phyloP scores from a whole-genome alignment of 2,797 vertebrate genomes.

The Leptoclinus maculatus region DNA sequence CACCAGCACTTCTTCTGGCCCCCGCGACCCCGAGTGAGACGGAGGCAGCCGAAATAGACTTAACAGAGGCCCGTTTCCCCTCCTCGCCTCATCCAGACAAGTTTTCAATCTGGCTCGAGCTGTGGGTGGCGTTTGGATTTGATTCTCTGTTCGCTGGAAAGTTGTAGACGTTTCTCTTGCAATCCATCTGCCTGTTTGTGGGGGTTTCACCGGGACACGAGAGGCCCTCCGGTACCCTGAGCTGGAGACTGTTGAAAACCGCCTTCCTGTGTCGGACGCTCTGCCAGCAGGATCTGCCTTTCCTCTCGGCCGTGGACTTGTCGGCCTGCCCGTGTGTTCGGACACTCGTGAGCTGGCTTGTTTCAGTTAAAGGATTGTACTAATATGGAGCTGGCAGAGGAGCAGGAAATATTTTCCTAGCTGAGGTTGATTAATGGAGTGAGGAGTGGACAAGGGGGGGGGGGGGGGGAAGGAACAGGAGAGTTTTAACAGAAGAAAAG shows the following conservation, averaged over 20 bases:
- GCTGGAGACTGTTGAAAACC: slow-evolving; percentile 65
- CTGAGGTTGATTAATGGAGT: slow-evolving; percentile 71
- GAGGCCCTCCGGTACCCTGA: slow-evolving; percentile 48
- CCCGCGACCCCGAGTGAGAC: slow-evolving; percentile 14
- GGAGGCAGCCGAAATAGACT: slow-evolving; percentile 42
- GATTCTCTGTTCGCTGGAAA: slow-evolving; percentile 37
- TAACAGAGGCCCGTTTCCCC: slow-evolving; percentile 28
- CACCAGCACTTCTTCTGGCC: slow-evolving; percentile 43
- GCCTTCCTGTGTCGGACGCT: slow-evolving; percentile 64
- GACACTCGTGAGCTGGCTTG: slow-evolving; percentile 65
- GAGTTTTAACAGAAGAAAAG: slow-evolving; percentile 11
- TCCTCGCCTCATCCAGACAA: slow-evolving; percentile 25
- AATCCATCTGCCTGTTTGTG: slow-evolving; percentile 41
- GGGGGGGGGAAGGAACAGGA: slow-evolving; percentile 26
- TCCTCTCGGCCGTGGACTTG: slow-evolving; percentile 50
- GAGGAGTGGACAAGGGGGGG: slow-evolving; percentile 13
- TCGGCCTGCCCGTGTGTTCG: slow-evolving; percentile 43
- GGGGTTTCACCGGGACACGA: slow-evolving; percentile 48
- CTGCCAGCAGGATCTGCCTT: slow-evolving; percentile 66
- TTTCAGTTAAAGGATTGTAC: slow-evolving; percentile 70
- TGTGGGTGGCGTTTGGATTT: slow-evolving; percentile 44
- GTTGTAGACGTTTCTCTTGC: slow-evolving; percentile 3
- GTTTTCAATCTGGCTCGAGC: slow-evolving; percentile 16
- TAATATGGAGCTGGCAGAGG: slow-evolving; percentile 76
- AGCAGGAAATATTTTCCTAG: slow-evolving; percentile 76